Evolutionary conservation across 2,113 vertebrate genomes (phyloP).

Genomic region (Ahaetulla prasina): DNA sequence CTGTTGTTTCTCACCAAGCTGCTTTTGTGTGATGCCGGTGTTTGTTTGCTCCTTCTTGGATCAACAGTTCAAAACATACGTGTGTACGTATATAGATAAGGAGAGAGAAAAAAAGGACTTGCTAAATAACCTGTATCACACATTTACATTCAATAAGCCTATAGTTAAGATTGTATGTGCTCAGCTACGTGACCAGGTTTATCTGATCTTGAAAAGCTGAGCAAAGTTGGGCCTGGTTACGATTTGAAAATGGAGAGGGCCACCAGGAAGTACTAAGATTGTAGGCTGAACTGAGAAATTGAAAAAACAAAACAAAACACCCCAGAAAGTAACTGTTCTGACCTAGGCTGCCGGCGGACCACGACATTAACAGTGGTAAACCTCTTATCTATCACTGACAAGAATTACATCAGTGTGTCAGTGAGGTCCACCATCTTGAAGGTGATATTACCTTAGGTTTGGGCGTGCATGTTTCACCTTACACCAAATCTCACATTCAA

Average conservation of each 20-base stretch:
- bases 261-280: background rate
- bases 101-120: accelerated
- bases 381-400: background rate
- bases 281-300: background rate
- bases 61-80: background rate
- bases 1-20: background rate
- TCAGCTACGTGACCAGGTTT: background rate
- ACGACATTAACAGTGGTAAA: background rate
- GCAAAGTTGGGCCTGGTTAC: background rate
- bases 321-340: background rate
- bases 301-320: background rate
- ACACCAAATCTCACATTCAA: background rate
- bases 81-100: background rate
- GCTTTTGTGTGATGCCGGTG: background rate
- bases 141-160: background rate
- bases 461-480: background rate
- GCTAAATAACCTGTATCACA: background rate
- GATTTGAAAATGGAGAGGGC: background rate
- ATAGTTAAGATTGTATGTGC: background rate
- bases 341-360: too few relatives aligned
- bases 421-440: background rate
- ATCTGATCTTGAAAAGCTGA: background rate
- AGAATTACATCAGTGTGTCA: background rate
- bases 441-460: background rate
- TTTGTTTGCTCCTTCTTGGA: background rate